A percentile compares a stretch with the other conserved stretches of the same genome.
Conservation (phyloP, 2,113 vertebrate genomes). For the Bostrychus sinensis region DNA sequence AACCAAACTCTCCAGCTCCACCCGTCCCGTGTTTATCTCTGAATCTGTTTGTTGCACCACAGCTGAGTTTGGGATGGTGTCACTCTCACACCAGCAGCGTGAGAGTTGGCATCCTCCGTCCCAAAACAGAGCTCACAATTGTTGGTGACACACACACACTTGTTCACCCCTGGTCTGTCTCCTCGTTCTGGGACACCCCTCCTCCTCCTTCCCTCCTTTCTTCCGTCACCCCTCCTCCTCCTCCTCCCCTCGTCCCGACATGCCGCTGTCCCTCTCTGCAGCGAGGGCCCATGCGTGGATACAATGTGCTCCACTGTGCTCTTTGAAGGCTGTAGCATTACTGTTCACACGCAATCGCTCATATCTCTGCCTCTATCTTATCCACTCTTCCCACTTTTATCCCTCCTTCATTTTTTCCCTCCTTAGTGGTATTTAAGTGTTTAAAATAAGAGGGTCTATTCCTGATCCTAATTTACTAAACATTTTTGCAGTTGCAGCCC, state of each 20-base stretch:
- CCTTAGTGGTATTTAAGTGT: constrained; percentile 1
- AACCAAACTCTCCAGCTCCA: not conserved
- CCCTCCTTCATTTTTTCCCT: constrained; percentile 5
- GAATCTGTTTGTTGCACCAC: not conserved
- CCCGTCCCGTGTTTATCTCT: not conserved
- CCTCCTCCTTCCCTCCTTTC: constrained; percentile 19
- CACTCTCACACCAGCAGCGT: constrained; percentile 36
- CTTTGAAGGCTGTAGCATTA: constrained; percentile 65
- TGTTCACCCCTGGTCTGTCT: constrained; percentile 26
- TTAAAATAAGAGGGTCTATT: not conserved
- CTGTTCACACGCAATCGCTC: constrained; percentile 70
- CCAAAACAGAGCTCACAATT: constrained; percentile 63
- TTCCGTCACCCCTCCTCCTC: constrained; percentile 50
- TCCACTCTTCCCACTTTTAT: not conserved
- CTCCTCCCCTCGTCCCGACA: constrained; percentile 47
- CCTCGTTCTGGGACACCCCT: constrained; percentile 22
- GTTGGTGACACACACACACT: constrained; percentile 58
- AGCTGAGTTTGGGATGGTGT: constrained; percentile 12
- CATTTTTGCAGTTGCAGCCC: not conserved
- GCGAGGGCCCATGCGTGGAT: constrained; percentile 65
- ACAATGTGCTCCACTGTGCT: constrained; percentile 75
- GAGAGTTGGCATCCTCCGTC: constrained; percentile 36
- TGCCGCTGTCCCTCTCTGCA: constrained; percentile 50
- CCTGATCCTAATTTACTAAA: constrained; percentile 4
- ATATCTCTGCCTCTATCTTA: constrained; percentile 27